Evolutionary conservation across 2,888 invertebrate species (phyloP), one percentile per base, ranked within the genome.

Genomic region (Pyrochroa serraticornis): DNA sequence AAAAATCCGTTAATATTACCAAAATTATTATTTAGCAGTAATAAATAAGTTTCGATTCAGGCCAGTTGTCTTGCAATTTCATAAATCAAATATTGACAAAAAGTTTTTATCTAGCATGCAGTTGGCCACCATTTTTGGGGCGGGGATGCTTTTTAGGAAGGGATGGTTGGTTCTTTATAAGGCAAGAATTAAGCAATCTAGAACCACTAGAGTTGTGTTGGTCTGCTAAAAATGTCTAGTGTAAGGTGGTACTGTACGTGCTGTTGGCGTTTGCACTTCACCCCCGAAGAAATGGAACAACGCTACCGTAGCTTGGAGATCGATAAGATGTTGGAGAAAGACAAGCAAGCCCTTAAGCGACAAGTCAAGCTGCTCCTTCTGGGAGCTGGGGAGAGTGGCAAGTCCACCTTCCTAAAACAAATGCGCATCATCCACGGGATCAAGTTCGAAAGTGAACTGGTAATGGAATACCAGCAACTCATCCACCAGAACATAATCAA

Each of bases 401-500:
- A 92, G 82, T 91, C 91, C 68, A 92, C 92, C 78, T 92, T 92
- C 84, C 84, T 97, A 69, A 97, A 97, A 82, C 97, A 97, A 85
- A 97, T 97, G 96, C 87, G 93, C 80, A 97, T 97, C 77, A 97
- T 97, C 79, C 95, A 97, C 81, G 90, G 90, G 72, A 85, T 91
- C 72, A 89, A 89, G 80, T 95, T 94, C 77, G 92, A 91, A 80
- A 89, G 91, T 70, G 94, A 95, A 74, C 85, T 92, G 72, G 83
- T 95, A 73, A 88, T 87, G 72, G 95, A 95, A 79, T 97, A 91
- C 81, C 93, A 93, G 81, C 89, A 90, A 79, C 90, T 93, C 76
- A 95, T 97, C 80, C 97, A 96, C 81, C 93, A 94, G 82, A 98
- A 98, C 82, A 91, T 97, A 72, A 89, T 97, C 74, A 91, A 92